phyloP scores from a whole-genome alignment of 2,797 vertebrate species.

The Diplodus puntazzo region DNA sequence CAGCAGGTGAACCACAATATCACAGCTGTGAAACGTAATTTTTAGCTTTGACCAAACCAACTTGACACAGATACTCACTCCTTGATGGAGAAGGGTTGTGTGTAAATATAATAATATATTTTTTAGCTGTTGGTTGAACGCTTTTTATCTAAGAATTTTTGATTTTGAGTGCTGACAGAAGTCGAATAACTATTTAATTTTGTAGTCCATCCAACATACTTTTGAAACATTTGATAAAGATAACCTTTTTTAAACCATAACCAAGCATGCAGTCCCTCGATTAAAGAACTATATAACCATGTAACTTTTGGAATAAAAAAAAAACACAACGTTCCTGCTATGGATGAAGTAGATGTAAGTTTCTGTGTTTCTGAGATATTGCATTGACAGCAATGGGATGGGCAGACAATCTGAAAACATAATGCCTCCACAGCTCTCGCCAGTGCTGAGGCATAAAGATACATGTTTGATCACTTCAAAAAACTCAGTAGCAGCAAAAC shows the following conservation, averaged over 20 bases:
- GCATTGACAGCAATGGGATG: too few species aligned
- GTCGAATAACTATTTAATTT: not conserved
- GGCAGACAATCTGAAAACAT: too few species aligned
- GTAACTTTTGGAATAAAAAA: not conserved
- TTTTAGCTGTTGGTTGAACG: not conserved
- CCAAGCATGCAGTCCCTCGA: not conserved
- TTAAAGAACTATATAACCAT: not conserved
- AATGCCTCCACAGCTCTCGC: too few species aligned
- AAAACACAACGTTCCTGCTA: not conserved
- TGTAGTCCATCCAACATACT: not conserved
- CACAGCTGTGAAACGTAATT: slow-evolving; percentile 13
- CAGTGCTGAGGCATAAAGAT: too few species aligned
- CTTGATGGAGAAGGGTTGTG: slow-evolving; percentile 1
- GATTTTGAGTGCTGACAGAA: not conserved
- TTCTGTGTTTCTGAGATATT: too few species aligned
- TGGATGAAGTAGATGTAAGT: not conserved
- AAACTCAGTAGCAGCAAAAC: too few species aligned
- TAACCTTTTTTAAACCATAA: not conserved
- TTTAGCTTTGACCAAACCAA: not conserved
- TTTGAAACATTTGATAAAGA: not conserved
- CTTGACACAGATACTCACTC: not conserved
- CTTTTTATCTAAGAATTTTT: not conserved
- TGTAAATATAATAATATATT: not conserved
- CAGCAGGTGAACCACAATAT: slow-evolving; percentile 51
- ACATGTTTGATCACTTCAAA: too few species aligned